Conservation (phyloP, 2,113 vertebrate species). For the Pomatostomus ruficeps region DNA sequence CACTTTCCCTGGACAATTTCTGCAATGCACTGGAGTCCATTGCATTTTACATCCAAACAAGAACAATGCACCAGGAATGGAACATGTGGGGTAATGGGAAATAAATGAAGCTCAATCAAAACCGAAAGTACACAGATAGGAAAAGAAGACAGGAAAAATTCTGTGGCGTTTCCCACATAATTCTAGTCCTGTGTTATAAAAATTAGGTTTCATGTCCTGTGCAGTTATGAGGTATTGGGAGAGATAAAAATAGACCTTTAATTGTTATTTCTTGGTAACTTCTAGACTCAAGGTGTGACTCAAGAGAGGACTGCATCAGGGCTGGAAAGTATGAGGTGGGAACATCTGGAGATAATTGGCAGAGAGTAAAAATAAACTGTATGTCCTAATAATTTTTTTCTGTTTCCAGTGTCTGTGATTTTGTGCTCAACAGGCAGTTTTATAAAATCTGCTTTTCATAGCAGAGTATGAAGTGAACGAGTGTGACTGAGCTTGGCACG, state of each 20-base stretch:
- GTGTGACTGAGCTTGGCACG: neutral
- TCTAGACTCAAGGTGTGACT: neutral
- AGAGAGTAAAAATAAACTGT: neutral
- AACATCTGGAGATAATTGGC: slow-evolving; percentile 26
- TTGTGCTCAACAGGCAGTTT: neutral
- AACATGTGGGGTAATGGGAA: neutral
- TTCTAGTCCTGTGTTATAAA: neutral
- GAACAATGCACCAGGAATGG: neutral
- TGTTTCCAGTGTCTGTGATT: neutral
- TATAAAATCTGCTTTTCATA: neutral
- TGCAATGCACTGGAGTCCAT: neutral
- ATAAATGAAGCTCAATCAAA: neutral
- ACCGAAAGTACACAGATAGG: neutral
- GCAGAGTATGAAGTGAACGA: neutral
- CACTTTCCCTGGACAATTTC: neutral
- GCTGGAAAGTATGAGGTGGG: neutral
- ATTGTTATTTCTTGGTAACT: neutral
- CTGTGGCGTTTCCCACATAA: neutral
- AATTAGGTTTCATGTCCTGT: neutral
- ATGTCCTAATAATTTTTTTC: neutral
- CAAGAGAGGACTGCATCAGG: neutral
- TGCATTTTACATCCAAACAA: neutral
- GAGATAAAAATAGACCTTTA: neutral
- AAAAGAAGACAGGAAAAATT: neutral
- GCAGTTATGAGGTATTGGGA: neutral